Conservation (phyloP, 2,888 invertebrate species). For the Frankliniella fusca region DNA sequence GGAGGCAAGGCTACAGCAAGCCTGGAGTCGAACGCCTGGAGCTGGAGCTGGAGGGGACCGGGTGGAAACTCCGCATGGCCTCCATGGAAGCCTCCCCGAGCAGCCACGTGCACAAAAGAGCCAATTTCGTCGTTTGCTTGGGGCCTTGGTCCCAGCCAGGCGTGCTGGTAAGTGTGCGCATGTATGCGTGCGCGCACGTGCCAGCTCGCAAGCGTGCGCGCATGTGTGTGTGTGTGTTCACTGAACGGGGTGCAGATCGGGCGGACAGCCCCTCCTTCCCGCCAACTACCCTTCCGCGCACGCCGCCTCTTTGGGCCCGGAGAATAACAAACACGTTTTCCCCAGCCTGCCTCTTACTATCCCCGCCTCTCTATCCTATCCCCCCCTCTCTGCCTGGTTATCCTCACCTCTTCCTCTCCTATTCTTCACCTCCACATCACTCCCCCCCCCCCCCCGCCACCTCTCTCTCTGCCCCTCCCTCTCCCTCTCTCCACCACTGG, state of each 20-base stretch:
- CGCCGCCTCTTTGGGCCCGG: background rate
- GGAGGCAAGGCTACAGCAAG: background rate
- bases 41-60: no score
- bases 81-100: no score
- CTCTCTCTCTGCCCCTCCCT: no score
- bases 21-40: background rate
- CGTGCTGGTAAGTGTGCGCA: background rate
- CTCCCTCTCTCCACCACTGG: no score
- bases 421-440: no score
- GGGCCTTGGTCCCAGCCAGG: background rate
- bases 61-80: no score
- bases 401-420: background rate
- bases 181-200: background rate
- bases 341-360: background rate
- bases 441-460: no score
- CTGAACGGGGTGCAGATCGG: slow-evolving; percentile 12
- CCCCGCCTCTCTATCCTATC: background rate
- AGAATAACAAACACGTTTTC: background rate
- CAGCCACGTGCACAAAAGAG: slow-evolving; percentile 16
- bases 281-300: background rate
- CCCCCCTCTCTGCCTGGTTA: background rate
- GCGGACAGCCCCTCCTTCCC: background rate
- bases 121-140: background rate
- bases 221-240: background rate
- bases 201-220: background rate